Evolutionary conservation across 2,888 invertebrate species (phyloP), one percentile per base, ranked within the genome.

Genomic region (Strigamia transsilvanica): DNA sequence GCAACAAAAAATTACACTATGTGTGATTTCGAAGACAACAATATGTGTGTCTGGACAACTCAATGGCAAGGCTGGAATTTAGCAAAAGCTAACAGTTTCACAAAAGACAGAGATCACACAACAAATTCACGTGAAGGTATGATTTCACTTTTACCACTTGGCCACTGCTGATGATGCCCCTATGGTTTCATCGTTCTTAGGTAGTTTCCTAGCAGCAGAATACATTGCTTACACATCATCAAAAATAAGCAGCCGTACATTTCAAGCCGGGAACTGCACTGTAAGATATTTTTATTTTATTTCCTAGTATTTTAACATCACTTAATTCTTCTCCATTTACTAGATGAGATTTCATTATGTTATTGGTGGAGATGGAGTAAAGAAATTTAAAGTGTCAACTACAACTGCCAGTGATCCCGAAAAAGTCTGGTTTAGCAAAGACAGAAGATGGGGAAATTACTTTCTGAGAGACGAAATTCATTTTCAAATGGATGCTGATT

Each of bases 271-370:
- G 32, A 73, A 73, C 13, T 73, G 73, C 73, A 32, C 27, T 4
- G 73, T 73, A 73, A 61, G 51, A 18, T 10, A 18, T 18, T 51
- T 10, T 18, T 18, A 51, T 51, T 10, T 18, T 18, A 51, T 18
- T 51, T 51, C 51, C 10, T 1, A 51, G 51, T 51, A 0, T 51
- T 51, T 1, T 6, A 51, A 51, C n/a, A 18, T 5, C 4, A 12
- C 51, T 51, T 13, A 15, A 15, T 10, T 18, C 6, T 18, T 18
- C 15, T 51, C 12, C 12, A 12, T 73, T 15, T 10, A 32, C 12
- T 27, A 73, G 73, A 73, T 73, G 73, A 73, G 32, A 32, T 73
- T 73, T 32, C n/a, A 73, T 73, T 73, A 73, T 27, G 2, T 27
- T 27, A 3, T 73, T 10, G 27, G 73, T 32, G 32, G 73, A 73